Evolutionary conservation across 1,140 invertebrate species (phyloP).

Genomic region (Philopotamus ludificatus): DNA sequence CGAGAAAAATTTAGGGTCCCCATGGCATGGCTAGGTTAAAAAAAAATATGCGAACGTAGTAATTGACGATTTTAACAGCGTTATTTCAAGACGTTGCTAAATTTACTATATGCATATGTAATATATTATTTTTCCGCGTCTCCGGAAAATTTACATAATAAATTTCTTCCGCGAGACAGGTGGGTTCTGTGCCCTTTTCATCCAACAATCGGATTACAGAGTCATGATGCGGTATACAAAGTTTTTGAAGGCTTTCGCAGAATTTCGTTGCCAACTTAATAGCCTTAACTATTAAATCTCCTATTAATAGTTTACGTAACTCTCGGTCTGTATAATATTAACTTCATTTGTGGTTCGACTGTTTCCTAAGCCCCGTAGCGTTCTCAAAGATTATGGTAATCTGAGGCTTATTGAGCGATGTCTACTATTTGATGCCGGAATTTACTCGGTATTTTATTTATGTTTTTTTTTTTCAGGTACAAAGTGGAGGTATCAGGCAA

Average conservation of each 20-base stretch:
- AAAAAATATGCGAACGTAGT: no score
- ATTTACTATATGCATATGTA: background rate
- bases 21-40: no score
- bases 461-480: constrained; percentile 65
- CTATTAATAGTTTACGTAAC: background rate
- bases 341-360: background rate
- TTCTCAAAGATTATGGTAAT: no score
- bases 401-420: no score
- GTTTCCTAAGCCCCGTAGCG: no score
- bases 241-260: constrained; percentile 5
- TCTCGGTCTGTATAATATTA: background rate
- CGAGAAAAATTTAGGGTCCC: no score
- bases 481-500: constrained; percentile 92
- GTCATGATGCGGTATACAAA: background rate
- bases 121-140: no score
- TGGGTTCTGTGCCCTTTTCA: background rate
- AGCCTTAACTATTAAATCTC: background rate
- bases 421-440: background rate
- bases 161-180: no score
- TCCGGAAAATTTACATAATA: no score
- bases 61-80: background rate
- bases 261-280: background rate
- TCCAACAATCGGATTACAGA: constrained; percentile 1
- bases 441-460: no score
- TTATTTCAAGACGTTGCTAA: background rate